Conservation (phyloP, 2,888 invertebrate genomes). For the Troides aeacus region DNA sequence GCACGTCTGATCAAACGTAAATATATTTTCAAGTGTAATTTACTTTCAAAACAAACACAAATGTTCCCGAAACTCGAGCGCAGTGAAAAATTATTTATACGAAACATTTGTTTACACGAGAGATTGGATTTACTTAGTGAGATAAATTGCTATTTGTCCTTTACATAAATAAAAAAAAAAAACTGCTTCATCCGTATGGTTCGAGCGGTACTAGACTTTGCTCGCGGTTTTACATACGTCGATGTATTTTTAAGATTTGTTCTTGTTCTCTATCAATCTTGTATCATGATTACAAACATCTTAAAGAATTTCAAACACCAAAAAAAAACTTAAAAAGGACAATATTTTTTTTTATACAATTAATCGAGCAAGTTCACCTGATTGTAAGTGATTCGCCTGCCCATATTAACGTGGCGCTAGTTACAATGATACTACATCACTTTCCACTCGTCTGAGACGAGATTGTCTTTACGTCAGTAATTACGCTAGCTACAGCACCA, state of each 20-base stretch:
- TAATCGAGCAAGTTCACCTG: too few species aligned
- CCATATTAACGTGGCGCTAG: too few species aligned
- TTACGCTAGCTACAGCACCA: too few species aligned
- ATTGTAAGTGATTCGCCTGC: too few species aligned
- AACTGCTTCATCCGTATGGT: slow-evolving; percentile 5
- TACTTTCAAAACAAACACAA: slow-evolving; percentile 25
- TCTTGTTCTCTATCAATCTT: not conserved
- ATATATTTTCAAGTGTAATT: slow-evolving; percentile 23
- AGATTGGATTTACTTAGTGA: slow-evolving; percentile 25
- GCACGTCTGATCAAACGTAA: slow-evolving; percentile 12
- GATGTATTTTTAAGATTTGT: not conserved
- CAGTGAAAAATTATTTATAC: slow-evolving; percentile 27
- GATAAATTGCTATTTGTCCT: slow-evolving; percentile 24
- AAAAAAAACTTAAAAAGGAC: too few species aligned
- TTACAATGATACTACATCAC: too few species aligned
- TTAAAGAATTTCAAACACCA: too few species aligned
- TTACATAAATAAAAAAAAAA: slow-evolving; percentile 12
- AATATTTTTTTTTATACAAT: too few species aligned
- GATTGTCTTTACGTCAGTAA: too few species aligned
- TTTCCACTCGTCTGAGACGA: too few species aligned
- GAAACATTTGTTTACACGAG: slow-evolving; percentile 14
- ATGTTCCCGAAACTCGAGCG: slow-evolving; percentile 21
- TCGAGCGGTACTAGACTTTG: not conserved
- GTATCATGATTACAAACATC: too few species aligned
- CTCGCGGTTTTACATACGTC: not conserved